phyloP scores from a whole-genome alignment of 2,797 vertebrate genomes.

The Schizothorax lantsangensis region DNA sequence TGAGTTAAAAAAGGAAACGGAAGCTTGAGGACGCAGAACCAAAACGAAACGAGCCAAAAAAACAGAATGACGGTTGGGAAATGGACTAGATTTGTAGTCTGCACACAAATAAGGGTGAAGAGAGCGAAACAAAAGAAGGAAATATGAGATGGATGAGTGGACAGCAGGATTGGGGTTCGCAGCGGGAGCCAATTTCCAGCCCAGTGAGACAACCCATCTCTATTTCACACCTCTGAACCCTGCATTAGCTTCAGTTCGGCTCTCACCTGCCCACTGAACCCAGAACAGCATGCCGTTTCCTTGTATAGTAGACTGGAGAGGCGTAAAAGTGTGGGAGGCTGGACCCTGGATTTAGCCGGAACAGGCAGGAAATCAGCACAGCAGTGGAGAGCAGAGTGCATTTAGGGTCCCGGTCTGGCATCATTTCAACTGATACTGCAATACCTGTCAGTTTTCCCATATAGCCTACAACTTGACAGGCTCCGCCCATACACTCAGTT shows the following conservation, averaged over 20 bases:
- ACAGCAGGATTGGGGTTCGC: slow-evolving; percentile 17
- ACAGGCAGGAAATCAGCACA: slow-evolving; percentile 53
- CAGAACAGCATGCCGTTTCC: slow-evolving; percentile 32
- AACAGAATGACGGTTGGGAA: slow-evolving; percentile 51
- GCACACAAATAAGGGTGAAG: slow-evolving; percentile 55
- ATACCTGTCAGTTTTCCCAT: slow-evolving; percentile 25
- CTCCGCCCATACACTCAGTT: slow-evolving; percentile 23
- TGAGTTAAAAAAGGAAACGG: slow-evolving; percentile 9
- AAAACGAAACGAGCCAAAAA: slow-evolving; percentile 45
- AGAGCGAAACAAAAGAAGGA: slow-evolving; percentile 63
- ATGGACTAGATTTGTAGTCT: slow-evolving; percentile 47
- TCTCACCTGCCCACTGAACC: slow-evolving; percentile 28
- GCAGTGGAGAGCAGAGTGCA: slow-evolving; percentile 51
- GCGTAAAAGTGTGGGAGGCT: neutral
- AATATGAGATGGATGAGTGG: slow-evolving; percentile 59
- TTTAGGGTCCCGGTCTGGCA: slow-evolving; percentile 46
- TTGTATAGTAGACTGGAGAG: neutral
- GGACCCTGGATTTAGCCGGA: slow-evolving; percentile 44
- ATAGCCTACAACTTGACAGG: neutral
- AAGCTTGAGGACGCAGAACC: slow-evolving; percentile 42
- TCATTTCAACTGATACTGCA: slow-evolving; percentile 34
- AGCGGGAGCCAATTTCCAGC: slow-evolving; percentile 65
- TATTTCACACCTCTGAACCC: slow-evolving; percentile 60
- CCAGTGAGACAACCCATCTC: slow-evolving; percentile 52
- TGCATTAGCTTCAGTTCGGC: slow-evolving; percentile 53